phyloP scores from a whole-genome alignment of 2,888 invertebrate genomes.

The Cyclophora punctaria region DNA sequence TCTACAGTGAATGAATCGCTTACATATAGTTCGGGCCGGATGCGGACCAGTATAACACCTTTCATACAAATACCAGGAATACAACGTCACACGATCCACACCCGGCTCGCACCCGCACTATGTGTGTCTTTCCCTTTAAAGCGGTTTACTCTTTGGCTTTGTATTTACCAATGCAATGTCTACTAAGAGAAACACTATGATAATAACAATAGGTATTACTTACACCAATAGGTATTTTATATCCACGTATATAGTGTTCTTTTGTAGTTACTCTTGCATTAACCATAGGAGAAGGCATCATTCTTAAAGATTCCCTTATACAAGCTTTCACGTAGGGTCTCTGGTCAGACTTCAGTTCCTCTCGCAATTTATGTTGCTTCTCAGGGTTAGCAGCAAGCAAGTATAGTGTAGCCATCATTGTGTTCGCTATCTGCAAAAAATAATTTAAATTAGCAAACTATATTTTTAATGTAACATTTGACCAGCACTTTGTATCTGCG shows the following conservation, averaged over 20 bases:
- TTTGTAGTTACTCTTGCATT: slow-evolving; percentile 65
- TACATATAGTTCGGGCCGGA: background rate
- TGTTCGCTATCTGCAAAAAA: slow-evolving; percentile 67
- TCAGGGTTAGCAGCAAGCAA: slow-evolving; percentile 58
- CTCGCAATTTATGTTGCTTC: too few species aligned
- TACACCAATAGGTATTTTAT: slow-evolving; percentile 76
- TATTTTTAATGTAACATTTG: too few species aligned
- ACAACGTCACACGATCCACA: too few species aligned
- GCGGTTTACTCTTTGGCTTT: background rate
- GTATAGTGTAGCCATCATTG: slow-evolving; percentile 71
- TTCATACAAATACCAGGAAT: too few species aligned
- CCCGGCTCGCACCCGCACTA: too few species aligned
- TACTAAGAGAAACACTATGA: background rate
- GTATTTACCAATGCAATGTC: background rate
- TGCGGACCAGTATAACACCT: background rate
- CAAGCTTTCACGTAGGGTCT: slow-evolving; percentile 78
- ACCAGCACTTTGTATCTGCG: too few species aligned
- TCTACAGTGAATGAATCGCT: background rate
- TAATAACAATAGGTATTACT: slow-evolving; percentile 15
- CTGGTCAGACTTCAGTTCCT: background rate
- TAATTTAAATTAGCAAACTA: background rate
- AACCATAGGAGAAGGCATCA: slow-evolving; percentile 75
- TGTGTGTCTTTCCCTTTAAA: background rate
- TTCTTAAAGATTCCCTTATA: slow-evolving; percentile 80
- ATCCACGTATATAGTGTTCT: slow-evolving; percentile 76